Evolutionary conservation across 2,113 vertebrate genomes (phyloP), one percentile per base, ranked within the genome.

Genomic region (Sinocyclocheilus anophthalmus): DNA sequence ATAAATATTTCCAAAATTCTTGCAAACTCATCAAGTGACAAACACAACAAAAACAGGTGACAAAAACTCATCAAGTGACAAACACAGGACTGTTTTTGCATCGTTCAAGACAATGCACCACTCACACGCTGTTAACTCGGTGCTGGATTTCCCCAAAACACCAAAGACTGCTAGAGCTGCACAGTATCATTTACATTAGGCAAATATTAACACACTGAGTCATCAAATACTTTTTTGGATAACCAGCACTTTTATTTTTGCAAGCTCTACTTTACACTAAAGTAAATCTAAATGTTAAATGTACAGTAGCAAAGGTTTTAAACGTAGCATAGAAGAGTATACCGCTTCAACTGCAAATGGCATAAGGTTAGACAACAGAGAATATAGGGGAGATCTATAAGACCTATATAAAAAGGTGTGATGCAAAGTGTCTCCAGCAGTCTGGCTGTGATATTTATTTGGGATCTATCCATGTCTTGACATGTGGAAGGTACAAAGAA

Each of bases 361-460:
- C 18, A 39, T 22, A 37, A 72, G 37, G 18, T 72, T 39, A 12
- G 4, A 72, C 8, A 37, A 69, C 30, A 72, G 20, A 70, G 67
- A 39, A 39, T 0, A 72, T 39, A 39, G 33, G 20, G 3, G 33
- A 33, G 33, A 39, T 20, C n/a, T 63, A 63, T 20, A 12, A 72
- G 18, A 70, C 18, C 30, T 70, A 22, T 39, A 22, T 11, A 70
- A 39, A 37, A 39, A 39, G 16, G 8, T 69, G 3, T 22, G 37
- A 72, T 22, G 69, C 9, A 72, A 72, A 39, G 42, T 39, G 33
- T 70, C 69, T 72, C 37, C 20, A 42, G 69, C 37, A 72, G 8
- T 72, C 33, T 72, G 48, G 39, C 37, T 45, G 39, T 76, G n/a
- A 84, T 61, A 18, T 73, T 75, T 53, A 5, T 79, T 78, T 73